A percentile compares a stretch with the other conserved stretches of the same genome.
phyloP scores from a whole-genome alignment of 2,797 vertebrate species.

The Otolemur crassicaudatus region DNA sequence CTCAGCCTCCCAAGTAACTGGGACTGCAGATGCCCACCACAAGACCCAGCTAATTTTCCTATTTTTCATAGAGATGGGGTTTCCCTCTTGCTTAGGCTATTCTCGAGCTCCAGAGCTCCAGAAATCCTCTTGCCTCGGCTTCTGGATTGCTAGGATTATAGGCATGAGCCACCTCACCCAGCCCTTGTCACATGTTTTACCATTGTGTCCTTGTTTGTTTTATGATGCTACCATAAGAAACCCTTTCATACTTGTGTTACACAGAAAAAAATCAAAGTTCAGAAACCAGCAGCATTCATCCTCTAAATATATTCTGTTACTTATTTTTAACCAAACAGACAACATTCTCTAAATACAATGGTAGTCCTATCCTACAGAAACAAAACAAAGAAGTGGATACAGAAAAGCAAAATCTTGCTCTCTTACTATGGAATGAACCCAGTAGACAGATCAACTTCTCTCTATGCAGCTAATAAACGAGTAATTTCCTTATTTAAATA shows the following conservation, averaged over 20 bases:
- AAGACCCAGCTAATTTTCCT: no score
- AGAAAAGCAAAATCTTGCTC: constrained; percentile 3
- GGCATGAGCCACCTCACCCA: no score
- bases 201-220: background rate
- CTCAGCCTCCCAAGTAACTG: no score
- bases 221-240: background rate
- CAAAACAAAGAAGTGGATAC: constrained; percentile 2
- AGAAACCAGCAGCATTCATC: background rate
- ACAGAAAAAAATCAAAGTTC: background rate
- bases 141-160: no score
- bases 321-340: background rate
- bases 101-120: no score
- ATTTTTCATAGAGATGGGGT: no score
- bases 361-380: background rate
- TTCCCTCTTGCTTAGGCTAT: no score
- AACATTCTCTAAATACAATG: background rate
- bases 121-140: no score
- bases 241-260: background rate
- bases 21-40: no score
- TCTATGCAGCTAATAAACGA: background rate
- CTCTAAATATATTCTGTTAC: background rate
- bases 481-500: background rate
- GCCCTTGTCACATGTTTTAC: background rate
- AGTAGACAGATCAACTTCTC: background rate
- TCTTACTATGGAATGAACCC: constrained; percentile 59